Percentiles rank a stretch among this genome's conserved stretches.
phyloP scores from a whole-genome alignment of 2,113 vertebrate genomes.

The Daubentonia madagascariensis region DNA sequence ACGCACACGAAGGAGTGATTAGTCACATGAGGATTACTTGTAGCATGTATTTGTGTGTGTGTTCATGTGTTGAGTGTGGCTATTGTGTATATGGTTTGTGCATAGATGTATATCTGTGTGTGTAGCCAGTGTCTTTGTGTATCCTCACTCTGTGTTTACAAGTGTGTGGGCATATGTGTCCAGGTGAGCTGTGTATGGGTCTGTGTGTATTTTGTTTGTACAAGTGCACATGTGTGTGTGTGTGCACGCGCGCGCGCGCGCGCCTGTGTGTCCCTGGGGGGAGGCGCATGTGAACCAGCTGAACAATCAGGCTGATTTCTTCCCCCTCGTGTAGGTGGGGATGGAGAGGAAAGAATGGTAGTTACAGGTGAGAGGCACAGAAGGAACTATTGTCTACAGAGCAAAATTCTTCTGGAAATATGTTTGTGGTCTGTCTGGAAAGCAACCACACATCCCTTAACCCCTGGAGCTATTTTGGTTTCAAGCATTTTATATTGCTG shows the following conservation, averaged over 20 bases:
- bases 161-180: neutral
- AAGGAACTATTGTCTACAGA: neutral
- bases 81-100: too few relatives aligned
- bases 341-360: neutral
- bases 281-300: neutral
- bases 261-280: neutral
- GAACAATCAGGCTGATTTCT: accelerated
- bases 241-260: neutral
- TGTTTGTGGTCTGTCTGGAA: neutral
- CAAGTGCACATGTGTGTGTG: neutral
- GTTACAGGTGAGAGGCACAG: neutral
- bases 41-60: conserved; percentile 41
- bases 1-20: conserved; percentile 85
- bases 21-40: conserved; percentile 81
- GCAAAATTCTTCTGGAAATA: neutral
- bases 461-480: neutral
- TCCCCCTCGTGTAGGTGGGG: neutral
- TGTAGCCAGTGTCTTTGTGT: neutral
- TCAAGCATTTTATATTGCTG: neutral
- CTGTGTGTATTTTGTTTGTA: neutral
- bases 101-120: neutral
- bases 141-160: neutral
- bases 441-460: neutral
- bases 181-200: neutral
- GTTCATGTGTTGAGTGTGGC: neutral